Conservation (phyloP, 2,888 invertebrate species). For the Eurytoma californica region DNA sequence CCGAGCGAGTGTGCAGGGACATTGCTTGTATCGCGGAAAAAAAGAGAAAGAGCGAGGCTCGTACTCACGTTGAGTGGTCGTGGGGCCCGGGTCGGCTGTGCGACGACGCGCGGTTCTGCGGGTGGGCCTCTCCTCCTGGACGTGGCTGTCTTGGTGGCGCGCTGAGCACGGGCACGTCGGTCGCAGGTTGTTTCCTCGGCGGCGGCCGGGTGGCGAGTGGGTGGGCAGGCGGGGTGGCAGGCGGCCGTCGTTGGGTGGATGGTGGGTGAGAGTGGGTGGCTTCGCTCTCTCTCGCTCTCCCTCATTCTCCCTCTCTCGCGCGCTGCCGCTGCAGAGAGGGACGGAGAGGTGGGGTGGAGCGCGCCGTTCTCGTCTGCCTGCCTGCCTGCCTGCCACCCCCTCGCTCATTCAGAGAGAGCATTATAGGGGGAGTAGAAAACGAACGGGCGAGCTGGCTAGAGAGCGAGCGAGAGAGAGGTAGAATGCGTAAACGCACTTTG, state of each 20-base stretch:
- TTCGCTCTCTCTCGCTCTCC: conserved; percentile 63
- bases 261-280: conserved; percentile 68
- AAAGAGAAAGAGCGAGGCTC: too few relatives aligned
- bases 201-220: conserved; percentile 75
- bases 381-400: conserved; percentile 22
- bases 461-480: neutral
- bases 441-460: conserved; percentile 47
- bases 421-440: conserved; percentile 66
- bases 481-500: neutral
- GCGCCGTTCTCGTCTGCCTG: conserved; percentile 7
- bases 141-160: too few relatives aligned
- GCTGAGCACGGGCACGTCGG: conserved; percentile 7
- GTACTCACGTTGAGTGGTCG: too few relatives aligned
- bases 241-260: conserved; percentile 65
- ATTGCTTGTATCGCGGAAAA: too few relatives aligned
- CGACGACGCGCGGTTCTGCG: too few relatives aligned
- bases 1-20: too few relatives aligned
- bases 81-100: too few relatives aligned
- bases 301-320: conserved; percentile 21
- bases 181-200: conserved; percentile 74
- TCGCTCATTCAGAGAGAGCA: conserved; percentile 62
- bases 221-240: conserved; percentile 74
- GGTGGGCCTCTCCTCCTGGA: too few relatives aligned
- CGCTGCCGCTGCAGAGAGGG: conserved; percentile 7
- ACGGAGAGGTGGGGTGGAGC: neutral